Evolutionary conservation across 1,140 invertebrate genomes (phyloP).

Genomic region (Pogonomyrmex californicus): DNA sequence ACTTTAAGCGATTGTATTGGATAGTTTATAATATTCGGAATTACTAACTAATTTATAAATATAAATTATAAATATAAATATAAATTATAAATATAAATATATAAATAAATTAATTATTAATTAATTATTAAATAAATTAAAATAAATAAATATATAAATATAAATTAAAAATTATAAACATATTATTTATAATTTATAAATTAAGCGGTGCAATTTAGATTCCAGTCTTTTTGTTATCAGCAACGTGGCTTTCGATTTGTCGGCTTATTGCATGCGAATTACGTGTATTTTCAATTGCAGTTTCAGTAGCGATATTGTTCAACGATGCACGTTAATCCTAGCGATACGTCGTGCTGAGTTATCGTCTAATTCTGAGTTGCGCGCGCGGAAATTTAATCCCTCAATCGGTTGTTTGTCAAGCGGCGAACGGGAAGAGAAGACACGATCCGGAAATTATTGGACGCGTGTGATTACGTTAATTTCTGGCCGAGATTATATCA

Average conservation of each 20-base stretch:
- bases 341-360: slow-evolving; percentile 46
- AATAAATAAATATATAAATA: too few species aligned
- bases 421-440: slow-evolving; percentile 50
- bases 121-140: too few species aligned
- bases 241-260: background rate
- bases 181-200: background rate
- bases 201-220: background rate
- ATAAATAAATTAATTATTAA: too few species aligned
- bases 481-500: slow-evolving; percentile 55
- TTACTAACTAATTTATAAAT: background rate
- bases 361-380: slow-evolving; percentile 52
- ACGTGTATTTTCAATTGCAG: background rate
- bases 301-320: slow-evolving; percentile 23
- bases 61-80: background rate
- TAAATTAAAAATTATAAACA: too few species aligned
- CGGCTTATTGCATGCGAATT: background rate
- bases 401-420: slow-evolving; percentile 56
- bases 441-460: slow-evolving; percentile 61
- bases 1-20: too few species aligned
- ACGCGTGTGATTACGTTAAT: slow-evolving; percentile 58
- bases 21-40: background rate
- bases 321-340: slow-evolving; percentile 30
- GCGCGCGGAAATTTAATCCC: slow-evolving; percentile 53
- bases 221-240: slow-evolving; percentile 1
- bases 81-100: too few species aligned